phyloP scores from a whole-genome alignment of 2,888 invertebrate species.

The Apotomis betuletana region DNA sequence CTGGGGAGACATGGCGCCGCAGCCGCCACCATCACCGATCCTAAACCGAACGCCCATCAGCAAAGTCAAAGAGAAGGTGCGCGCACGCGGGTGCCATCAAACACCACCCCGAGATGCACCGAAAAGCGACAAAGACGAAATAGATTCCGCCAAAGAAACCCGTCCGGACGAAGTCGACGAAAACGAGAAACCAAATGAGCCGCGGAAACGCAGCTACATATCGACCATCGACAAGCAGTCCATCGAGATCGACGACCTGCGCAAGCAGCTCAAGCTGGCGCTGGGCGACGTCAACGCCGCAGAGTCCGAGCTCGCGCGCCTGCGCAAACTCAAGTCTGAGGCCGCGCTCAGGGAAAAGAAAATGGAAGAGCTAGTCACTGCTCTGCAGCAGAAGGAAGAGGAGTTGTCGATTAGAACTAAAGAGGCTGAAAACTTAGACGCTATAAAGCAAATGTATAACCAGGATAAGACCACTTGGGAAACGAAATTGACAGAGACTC shows the following conservation, averaged over 20 bases:
- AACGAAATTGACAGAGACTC: constrained; percentile 86
- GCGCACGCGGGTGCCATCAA: constrained; percentile 84
- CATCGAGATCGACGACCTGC: constrained; percentile 87
- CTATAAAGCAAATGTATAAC: constrained; percentile 84
- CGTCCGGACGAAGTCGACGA: constrained; percentile 69
- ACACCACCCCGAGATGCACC: constrained; percentile 80
- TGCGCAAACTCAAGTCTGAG: constrained; percentile 88
- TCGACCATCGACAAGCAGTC: constrained; percentile 86
- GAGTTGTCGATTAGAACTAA: constrained; percentile 88
- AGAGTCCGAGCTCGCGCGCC: constrained; percentile 88
- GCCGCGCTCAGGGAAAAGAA: constrained; percentile 88
- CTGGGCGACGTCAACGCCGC: constrained; percentile 85
- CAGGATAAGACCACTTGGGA: constrained; percentile 88
- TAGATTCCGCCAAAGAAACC: constrained; percentile 80
- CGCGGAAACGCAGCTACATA: constrained; percentile 79
- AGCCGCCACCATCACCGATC: constrained; percentile 84
- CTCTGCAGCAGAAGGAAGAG: constrained; percentile 90
- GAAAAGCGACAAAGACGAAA: constrained; percentile 80
- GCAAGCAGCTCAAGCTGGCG: constrained; percentile 86
- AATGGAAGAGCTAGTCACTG: constrained; percentile 89
- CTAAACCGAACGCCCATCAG: constrained; percentile 83
- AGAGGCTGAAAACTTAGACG: constrained; percentile 86
- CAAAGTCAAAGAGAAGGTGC: constrained; percentile 80
- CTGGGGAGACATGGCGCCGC: constrained; percentile 87
- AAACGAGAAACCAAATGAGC: constrained; percentile 78